Base-by-base conservation (phyloP, 2,888 invertebrate species). In the Ceriagrion tenellum region DNA sequence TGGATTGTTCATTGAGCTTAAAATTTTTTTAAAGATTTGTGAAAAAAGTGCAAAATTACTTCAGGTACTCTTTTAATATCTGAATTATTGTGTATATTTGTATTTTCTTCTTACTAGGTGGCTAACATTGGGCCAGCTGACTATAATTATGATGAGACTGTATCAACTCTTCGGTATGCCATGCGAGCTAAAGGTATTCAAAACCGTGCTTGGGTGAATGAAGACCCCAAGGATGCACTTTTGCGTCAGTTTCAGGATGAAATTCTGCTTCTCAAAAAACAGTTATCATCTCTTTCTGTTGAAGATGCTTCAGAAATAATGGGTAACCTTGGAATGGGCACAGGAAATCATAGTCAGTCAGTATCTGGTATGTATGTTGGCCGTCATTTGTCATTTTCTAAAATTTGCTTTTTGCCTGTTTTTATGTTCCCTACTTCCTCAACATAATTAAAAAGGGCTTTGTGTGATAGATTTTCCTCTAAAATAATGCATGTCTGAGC, bases 71-170 rank as follows among this genome's bases (percentile, higher is more conserved):
- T 69, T n/a, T n/a, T 69, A 8, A 69, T 10, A 2, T 59, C 18
- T 20, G 1, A 1, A 59, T 59, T 59, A 16, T 10, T 59, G 6
- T 20, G 59, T 13, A 35, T 81, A 12, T 35, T 35, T 35, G 35
- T 35, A 35, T 81, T 81, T 95, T 93, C 26, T 95, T 93, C 26
- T 95, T 96, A 96, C 23, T 96, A 99, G 99, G 99, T 99, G 96
- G 99, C 99, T 8, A 99, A 99, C 96, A 98, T 99, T 88, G 99
- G 99, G n/a, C 99, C 99, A 10, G 99, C 99, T 0, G 99, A 99
- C 96, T 97, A 98, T 95, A 99, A 99, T 97, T 99, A 99, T 96
- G 99, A 99, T 96, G 99, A 99, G 97, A 99, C 99, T 0, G 98
- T 99, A 96, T 99, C 99, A 96, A 99, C 99, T 0, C 97, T 99